A percentile compares a stretch with the other conserved stretches of the same genome.
Conservation (phyloP, 2,888 invertebrate genomes). For the Loripinus fragilis region DNA sequence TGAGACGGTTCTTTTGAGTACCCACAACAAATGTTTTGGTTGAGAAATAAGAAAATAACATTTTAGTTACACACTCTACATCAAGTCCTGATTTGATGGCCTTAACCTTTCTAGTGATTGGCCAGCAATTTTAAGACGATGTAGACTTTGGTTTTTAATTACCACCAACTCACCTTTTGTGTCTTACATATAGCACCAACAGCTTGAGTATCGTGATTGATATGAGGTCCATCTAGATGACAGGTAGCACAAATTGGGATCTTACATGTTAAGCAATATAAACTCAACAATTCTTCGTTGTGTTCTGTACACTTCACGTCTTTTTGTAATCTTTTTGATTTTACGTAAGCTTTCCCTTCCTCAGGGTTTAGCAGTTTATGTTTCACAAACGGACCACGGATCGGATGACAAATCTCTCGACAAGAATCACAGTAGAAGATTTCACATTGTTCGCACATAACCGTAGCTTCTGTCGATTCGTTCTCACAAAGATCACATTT, state of each 20-base stretch:
- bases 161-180: conserved; percentile 98
- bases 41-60: too few relatives aligned
- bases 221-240: conserved; percentile 92
- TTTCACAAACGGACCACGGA: conserved; percentile 95
- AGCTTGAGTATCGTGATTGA: conserved; percentile 96
- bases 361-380: conserved; percentile 91
- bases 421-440: conserved; percentile 96
- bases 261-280: conserved; percentile 96
- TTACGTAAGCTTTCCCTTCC: conserved; percentile 85
- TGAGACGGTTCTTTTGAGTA: too few relatives aligned
- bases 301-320: conserved; percentile 92
- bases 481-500: conserved; percentile 81
- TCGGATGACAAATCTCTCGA: conserved; percentile 96
- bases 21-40: too few relatives aligned
- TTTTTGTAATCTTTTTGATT: conserved; percentile 83
- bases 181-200: conserved; percentile 96
- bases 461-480: conserved; percentile 86
- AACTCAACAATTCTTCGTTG: conserved; percentile 90
- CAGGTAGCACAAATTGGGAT: conserved; percentile 95
- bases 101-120: too few relatives aligned
- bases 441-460: conserved; percentile 96
- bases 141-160: too few relatives aligned
- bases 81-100: too few relatives aligned
- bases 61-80: too few relatives aligned
- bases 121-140: too few relatives aligned